A percentile compares a stretch with the other conserved stretches of the same genome.
Conservation (phyloP, 2,797 vertebrate genomes). For the Karalla daura region DNA sequence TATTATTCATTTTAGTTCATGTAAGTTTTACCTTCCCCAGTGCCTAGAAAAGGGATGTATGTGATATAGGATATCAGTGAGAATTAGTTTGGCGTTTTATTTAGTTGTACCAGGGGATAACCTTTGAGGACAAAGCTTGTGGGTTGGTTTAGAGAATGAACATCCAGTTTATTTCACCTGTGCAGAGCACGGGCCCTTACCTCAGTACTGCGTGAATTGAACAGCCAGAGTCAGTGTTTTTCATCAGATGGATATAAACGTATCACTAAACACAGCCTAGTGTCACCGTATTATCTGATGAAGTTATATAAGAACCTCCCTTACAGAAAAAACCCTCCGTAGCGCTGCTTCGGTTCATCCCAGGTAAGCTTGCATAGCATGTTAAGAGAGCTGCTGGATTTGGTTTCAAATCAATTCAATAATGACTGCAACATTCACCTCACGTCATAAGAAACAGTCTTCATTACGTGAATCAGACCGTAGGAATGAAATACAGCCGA, state of each 20-base stretch:
- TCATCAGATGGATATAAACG: no score
- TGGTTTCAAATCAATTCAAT: not conserved
- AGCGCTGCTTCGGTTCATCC: not conserved
- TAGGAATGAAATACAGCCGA: not conserved
- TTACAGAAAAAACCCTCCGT: not conserved
- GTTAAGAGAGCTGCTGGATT: not conserved
- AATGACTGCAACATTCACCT: not conserved
- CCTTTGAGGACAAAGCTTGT: no score
- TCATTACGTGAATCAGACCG: not conserved
- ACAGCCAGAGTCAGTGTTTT: no score
- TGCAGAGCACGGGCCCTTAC: no score
- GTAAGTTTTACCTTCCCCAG: not conserved
- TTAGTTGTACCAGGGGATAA: no score
- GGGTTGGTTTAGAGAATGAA: no score
- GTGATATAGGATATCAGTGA: no score
- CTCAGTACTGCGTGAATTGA: no score
- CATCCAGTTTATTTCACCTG: no score
- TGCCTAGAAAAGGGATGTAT: not conserved
- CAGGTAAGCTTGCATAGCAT: not conserved
- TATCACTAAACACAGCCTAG: not conserved
- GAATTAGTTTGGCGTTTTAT: no score
- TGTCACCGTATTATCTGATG: not conserved
- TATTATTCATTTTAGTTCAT: not conserved
- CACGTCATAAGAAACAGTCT: not conserved
- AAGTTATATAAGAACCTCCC: not conserved